These are phyloP conservation scores for Stylophora pistillata DNA, from an alignment of 64 coral and sea anemone genomes.

Conservation along the genomic window DNA sequence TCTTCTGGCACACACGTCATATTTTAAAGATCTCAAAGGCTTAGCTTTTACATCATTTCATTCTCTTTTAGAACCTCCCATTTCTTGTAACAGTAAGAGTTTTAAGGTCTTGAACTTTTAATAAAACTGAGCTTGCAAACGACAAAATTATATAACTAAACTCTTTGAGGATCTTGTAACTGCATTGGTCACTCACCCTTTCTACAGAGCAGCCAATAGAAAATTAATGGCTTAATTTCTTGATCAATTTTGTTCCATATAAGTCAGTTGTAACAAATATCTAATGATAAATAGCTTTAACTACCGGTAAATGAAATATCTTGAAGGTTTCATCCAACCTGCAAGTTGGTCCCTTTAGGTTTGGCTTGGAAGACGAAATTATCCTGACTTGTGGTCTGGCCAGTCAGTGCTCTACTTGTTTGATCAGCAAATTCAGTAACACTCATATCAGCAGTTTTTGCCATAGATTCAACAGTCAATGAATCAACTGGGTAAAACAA, in stretches of 20 bases:
- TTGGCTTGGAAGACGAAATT: slow-evolving; percentile 70
- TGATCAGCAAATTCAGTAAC: slow-evolving; percentile 58
- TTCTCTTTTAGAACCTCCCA: too few species aligned
- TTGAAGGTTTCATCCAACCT: slow-evolving; percentile 29
- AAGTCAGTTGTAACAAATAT: neutral
- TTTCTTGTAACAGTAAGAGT: too few species aligned
- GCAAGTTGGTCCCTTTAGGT: slow-evolving; percentile 19
- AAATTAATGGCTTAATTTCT: neutral
- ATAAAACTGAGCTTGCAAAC: too few species aligned
- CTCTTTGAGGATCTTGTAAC: too few species aligned
- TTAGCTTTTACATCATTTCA: too few species aligned
- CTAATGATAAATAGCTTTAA: neutral
- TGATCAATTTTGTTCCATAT: neutral
- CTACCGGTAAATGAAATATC: neutral
- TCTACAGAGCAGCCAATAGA: too few species aligned
- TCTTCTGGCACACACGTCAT: too few species aligned
- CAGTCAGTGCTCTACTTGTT: slow-evolving; percentile 62
- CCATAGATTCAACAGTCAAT: slow-evolving; percentile 53
- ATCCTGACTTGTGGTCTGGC: slow-evolving; percentile 24
- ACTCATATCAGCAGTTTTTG: slow-evolving; percentile 68
- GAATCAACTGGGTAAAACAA: slow-evolving; percentile 13
- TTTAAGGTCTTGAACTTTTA: too few species aligned
- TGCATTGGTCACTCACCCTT: too few species aligned
- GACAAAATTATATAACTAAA: too few species aligned
- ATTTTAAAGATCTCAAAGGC: too few species aligned